Evolutionary conservation across 2,797 vertebrate genomes (phyloP).

Genomic region (Intellagama lesueurii): DNA sequence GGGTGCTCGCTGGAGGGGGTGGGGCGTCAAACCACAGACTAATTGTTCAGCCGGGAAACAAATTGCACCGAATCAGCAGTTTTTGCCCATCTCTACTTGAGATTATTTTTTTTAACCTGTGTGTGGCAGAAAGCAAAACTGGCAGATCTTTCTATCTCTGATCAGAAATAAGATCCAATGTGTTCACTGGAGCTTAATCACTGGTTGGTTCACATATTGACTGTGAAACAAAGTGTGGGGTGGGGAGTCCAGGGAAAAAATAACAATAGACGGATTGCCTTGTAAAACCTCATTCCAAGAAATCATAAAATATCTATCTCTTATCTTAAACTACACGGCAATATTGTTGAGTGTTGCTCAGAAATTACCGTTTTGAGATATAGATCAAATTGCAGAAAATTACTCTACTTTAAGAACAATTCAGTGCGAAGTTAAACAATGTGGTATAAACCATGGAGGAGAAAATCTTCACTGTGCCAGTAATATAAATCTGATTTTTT

Average conservation of each 20-base stretch:
- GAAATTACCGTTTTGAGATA: constrained; percentile 54
- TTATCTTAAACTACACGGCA: constrained; percentile 45
- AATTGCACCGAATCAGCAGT: too few species aligned
- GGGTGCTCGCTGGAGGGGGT: too few species aligned
- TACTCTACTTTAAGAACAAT: constrained; percentile 51
- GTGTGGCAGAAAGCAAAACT: not conserved
- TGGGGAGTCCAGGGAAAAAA: constrained; percentile 18
- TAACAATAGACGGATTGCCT: constrained; percentile 7
- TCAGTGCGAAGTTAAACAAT: constrained; percentile 49
- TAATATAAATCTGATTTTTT: constrained; percentile 41
- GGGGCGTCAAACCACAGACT: too few species aligned
- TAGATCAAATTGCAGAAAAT: constrained; percentile 55
- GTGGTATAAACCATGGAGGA: constrained; percentile 13
- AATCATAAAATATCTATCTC: constrained; percentile 40
- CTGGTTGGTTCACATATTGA: not conserved
- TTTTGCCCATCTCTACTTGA: too few species aligned
- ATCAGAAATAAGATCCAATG: not conserved
- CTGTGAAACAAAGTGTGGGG: constrained; percentile 49
- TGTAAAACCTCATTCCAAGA: constrained; percentile 51
- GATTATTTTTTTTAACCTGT: not conserved
- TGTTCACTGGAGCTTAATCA: not conserved
- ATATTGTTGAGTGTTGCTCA: constrained; percentile 22
- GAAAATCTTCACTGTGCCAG: constrained; percentile 19
- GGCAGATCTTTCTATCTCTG: too few species aligned
- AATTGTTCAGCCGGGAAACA: too few species aligned